Evolutionary conservation across 2,888 invertebrate species (phyloP).

Genomic region (Blastobasis adustella): DNA sequence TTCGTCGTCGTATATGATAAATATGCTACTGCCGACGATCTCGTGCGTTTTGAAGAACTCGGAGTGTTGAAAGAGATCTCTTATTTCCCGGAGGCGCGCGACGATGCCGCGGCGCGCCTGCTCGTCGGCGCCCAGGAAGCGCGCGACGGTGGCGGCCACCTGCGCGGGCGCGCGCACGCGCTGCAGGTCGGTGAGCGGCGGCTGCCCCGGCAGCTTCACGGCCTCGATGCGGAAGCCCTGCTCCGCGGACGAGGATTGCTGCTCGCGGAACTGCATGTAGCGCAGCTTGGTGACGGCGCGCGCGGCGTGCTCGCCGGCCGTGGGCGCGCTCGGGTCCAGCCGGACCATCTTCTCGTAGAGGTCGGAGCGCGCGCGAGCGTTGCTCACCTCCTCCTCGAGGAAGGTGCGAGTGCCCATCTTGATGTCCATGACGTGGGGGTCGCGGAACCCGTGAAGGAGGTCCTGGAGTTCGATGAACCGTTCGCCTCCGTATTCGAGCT

Average conservation of each 20-base stretch:
- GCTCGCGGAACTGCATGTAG: slow-evolving; percentile 97
- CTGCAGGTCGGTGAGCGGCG: slow-evolving; percentile 91
- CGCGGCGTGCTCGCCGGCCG: slow-evolving; percentile 84
- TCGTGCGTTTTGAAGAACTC: slow-evolving; percentile 91
- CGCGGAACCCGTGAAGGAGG: slow-evolving; percentile 89
- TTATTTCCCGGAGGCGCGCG: slow-evolving; percentile 83
- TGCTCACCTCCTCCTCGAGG: slow-evolving; percentile 95
- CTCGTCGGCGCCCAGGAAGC: slow-evolving; percentile 81
- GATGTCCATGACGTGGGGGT: slow-evolving; percentile 97
- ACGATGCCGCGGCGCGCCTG: slow-evolving; percentile 81
- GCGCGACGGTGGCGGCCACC: slow-evolving; percentile 81
- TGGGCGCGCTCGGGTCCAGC: slow-evolving; percentile 91
- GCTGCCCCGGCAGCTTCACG: slow-evolving; percentile 88
- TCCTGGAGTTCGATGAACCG: slow-evolving; percentile 97
- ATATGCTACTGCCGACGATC: slow-evolving; percentile 94
- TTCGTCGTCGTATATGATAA: slow-evolving; percentile 93
- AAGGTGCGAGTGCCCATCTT: slow-evolving; percentile 98
- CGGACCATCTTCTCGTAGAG: slow-evolving; percentile 97
- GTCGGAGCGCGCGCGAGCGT: slow-evolving; percentile 87
- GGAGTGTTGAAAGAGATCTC: slow-evolving; percentile 86
- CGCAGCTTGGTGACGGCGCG: slow-evolving; percentile 95
- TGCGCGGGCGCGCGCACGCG: slow-evolving; percentile 87
- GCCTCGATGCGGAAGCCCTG: slow-evolving; percentile 98
- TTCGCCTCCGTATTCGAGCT: slow-evolving; percentile 85
- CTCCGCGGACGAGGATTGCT: slow-evolving; percentile 92